These are phyloP conservation scores for Leptinotarsa peninsularis DNA, from an alignment of 2,888 invertebrate genomes.

Conservation along the genomic window DNA sequence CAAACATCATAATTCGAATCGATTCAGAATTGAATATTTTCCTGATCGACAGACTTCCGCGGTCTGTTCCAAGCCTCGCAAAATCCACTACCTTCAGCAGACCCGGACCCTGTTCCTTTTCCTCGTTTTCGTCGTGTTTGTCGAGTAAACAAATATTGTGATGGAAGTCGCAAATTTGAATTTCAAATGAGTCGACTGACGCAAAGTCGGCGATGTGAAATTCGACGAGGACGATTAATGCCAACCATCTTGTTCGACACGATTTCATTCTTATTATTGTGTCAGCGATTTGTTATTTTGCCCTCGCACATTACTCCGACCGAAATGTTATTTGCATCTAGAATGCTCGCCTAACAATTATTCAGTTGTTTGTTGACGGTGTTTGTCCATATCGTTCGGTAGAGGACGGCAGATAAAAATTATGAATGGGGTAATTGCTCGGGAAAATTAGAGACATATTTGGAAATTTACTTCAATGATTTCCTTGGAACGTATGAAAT, in stretches of 20 bases:
- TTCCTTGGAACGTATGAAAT: too few species aligned
- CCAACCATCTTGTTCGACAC: conserved; percentile 36
- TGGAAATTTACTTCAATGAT: too few species aligned
- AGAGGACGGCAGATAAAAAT: conserved; percentile 4
- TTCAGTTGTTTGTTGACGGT: conserved; percentile 18
- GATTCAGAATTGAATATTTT: too few species aligned
- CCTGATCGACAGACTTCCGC: background rate
- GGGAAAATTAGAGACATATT: background rate
- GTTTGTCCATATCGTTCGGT: background rate
- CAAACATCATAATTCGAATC: too few species aligned
- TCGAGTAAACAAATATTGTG: conserved; percentile 6
- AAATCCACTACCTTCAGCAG: background rate
- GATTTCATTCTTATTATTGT: conserved; percentile 30
- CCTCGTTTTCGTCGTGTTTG: conserved; percentile 8
- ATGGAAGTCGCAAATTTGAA: conserved; percentile 18
- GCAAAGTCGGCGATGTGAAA: conserved; percentile 15
- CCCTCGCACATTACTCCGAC: conserved; percentile 11
- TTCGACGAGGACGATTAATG: conserved; percentile 30
- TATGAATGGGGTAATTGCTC: background rate
- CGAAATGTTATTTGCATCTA: conserved; percentile 23
- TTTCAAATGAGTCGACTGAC: conserved; percentile 28
- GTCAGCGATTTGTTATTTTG: conserved; percentile 23
- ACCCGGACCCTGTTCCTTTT: background rate
- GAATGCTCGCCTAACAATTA: conserved; percentile 16
- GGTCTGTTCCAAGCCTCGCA: background rate